Evolutionary conservation across 2,797 vertebrate genomes (phyloP).

Genomic region (Manis crassicaudata): DNA sequence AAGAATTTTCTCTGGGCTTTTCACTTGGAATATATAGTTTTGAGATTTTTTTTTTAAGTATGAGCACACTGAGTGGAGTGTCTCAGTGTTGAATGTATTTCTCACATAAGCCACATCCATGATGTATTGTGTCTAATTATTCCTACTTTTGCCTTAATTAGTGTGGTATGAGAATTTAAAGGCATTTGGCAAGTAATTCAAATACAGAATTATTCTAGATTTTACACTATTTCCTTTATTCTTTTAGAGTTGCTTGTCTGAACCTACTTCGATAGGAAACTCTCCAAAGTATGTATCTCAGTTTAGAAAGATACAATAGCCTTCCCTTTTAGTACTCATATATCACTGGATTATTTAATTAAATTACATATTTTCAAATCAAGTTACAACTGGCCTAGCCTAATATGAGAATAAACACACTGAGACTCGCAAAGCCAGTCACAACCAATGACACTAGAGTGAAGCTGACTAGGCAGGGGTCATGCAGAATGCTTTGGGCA

Average conservation of each 20-base stretch:
- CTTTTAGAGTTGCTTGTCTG: background rate
- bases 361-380: background rate
- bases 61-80: background rate
- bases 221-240: background rate
- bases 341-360: background rate
- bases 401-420: background rate
- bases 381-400: background rate
- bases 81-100: background rate
- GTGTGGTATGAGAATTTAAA: background rate
- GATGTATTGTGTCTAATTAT: background rate
- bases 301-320: background rate
- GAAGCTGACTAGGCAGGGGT: background rate
- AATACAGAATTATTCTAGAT: background rate
- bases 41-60: background rate
- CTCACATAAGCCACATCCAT: background rate
- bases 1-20: background rate
- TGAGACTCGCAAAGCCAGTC: background rate
- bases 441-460: background rate
- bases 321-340: background rate
- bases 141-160: slow-evolving; percentile 21
- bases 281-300: background rate
- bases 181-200: background rate
- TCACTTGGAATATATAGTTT: background rate
- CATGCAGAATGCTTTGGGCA: rapidly evolving
- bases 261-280: background rate